Conservation (phyloP, 2,888 invertebrate species). For the Tortricodes alternella region DNA sequence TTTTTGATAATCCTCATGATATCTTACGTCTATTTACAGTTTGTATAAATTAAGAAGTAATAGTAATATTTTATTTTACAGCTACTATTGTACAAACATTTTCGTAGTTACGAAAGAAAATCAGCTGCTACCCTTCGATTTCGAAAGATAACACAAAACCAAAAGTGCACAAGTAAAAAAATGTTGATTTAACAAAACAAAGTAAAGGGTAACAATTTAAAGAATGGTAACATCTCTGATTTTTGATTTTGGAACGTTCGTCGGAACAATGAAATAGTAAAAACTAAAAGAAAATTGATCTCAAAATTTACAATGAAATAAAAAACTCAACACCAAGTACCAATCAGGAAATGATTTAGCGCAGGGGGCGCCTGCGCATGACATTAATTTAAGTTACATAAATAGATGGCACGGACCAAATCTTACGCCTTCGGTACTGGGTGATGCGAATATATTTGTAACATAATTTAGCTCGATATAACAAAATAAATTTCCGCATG, state of each 20-base stretch:
- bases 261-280: conserved; percentile 49
- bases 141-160: conserved; percentile 41
- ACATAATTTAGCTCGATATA: conserved; percentile 63
- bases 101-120: conserved; percentile 69
- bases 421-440: conserved; percentile 70
- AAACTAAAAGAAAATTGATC: conserved; percentile 58
- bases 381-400: conserved; percentile 75
- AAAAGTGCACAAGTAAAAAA: conserved; percentile 42
- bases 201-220: conserved; percentile 54
- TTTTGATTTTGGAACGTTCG: conserved; percentile 46
- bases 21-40: conserved; percentile 80
- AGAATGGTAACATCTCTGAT: conserved; percentile 63
- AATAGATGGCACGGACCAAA: conserved; percentile 81
- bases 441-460: conserved; percentile 62
- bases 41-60: conserved; percentile 75
- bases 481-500: conserved; percentile 61
- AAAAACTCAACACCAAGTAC: conserved; percentile 77
- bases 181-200: conserved; percentile 43
- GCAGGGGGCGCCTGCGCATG: conserved; percentile 58
- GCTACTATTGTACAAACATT: conserved; percentile 78
- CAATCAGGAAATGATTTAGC: conserved; percentile 69
- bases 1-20: conserved; percentile 76
- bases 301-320: conserved; percentile 54
- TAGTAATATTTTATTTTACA: conserved; percentile 76
- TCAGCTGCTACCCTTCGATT: conserved; percentile 52